These are phyloP conservation scores for Cheilinus undulatus DNA, from an alignment of 2,113 vertebrate genomes.

Conservation along the genomic window DNA sequence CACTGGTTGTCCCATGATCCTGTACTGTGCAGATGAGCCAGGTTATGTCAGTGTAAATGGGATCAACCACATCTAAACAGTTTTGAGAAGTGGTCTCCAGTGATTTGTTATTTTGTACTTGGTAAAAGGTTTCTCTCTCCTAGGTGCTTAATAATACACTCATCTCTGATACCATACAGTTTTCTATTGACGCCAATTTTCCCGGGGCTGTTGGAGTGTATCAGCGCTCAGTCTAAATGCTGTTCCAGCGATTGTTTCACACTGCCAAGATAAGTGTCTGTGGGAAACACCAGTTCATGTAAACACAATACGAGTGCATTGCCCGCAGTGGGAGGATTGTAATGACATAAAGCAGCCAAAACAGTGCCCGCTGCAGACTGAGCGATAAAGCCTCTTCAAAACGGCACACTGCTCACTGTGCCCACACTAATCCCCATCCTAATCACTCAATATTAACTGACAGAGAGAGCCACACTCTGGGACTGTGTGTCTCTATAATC, in stretches of 20 bases:
- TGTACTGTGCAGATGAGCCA: background rate
- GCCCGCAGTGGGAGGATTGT: conserved; percentile 46
- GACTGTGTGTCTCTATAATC: conserved; percentile 40
- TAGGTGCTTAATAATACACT: background rate
- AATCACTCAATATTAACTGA: conserved; percentile 60
- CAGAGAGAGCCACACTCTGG: conserved; percentile 35
- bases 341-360: conserved; percentile 60
- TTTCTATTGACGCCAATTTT: background rate
- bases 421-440: conserved; percentile 62
- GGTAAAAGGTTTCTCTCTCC: background rate
- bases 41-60: background rate
- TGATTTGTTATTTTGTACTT: background rate
- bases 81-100: too few species aligned
- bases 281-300: conserved; percentile 30
- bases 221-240: conserved; percentile 21
- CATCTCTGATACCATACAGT: background rate
- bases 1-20: too few species aligned
- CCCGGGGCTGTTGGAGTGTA: background rate
- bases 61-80: too few species aligned
- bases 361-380: conserved; percentile 31
- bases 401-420: conserved; percentile 62
- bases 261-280: conserved; percentile 33
- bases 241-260: conserved; percentile 27
- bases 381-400: conserved; percentile 63
- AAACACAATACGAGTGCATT: conserved; percentile 51